Evolutionary conservation across 2,888 invertebrate genomes (phyloP), one percentile per base, ranked within the genome.

Genomic region (Laothoe populi): DNA sequence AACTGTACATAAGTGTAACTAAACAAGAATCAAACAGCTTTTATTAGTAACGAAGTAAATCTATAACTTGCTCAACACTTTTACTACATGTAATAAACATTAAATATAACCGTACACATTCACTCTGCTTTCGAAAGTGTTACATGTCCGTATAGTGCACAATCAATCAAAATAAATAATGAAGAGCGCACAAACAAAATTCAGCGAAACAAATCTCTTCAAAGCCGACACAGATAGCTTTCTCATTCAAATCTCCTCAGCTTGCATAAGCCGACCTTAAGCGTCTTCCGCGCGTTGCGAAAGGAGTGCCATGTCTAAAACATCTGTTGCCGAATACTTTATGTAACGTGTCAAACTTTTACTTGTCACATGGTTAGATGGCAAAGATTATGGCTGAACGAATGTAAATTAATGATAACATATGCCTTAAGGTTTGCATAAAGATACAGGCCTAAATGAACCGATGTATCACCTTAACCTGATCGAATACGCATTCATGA

Each of bases 201-300:
- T 35, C 19, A 53, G 35, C 31, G 53, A 31, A 31, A 31, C 53
- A 38, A 60, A 53, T 16, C n/a, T 10, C 26, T 38, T 26, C n/a
- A 19, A 49, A 7, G 21, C 13, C 21, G 21, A 53, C 23, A 21
- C 44, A 44, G 57, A 23, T 31, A 53, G 31, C 35, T 53, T 53
- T 53, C 35, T 46, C 46, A 46, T 46, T 46, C 11, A 46, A 46
- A 53, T 35, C 16, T 16, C 8, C 16, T 16, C 8, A 53, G 26
- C 53, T 53, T 53, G 53, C 53, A 53, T 53, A 53, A 53, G 53
- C 19, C 53, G 53, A 53, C 53, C 53, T 35, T 35, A 53, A 48
- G 35, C 49, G 31, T 53, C 53, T 53, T 53, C 53, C 53, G 53
- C 24, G n/a, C 19, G 53, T 53, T 53, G 16, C 53, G 19, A 35